Base-by-base conservation (phyloP, 2,888 invertebrate species). In the Eupithecia centaureata region DNA sequence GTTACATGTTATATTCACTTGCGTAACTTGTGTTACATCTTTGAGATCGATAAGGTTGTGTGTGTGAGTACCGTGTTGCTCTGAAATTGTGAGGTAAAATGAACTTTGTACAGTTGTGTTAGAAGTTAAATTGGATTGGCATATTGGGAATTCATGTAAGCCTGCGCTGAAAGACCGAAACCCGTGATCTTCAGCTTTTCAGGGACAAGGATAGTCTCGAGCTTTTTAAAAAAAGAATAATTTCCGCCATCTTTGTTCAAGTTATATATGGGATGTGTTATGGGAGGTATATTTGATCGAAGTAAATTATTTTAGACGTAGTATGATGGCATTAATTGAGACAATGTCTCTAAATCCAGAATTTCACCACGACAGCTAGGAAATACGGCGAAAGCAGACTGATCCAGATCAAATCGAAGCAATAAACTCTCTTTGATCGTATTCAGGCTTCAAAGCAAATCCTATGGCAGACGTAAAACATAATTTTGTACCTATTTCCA, bases 1-100 rank as follows among this genome's bases (percentile, higher is more conserved):
- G 70, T 74, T 82, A 87, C 75, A 83, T 81, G 76, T 80, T 76
- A 82, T 78, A 81, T 86, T 85, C 76, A 68, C 73, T 73, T 67
- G 59, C 70, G 69, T 70, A 76, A 76, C 77, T 76, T 78, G 64
- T 65, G 72, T 61, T 82, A 80, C 83, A 79, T 82, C 80, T 81
- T 68, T 71, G 75, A 81, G 86, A 87, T 88, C 88, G 87, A 87
- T 88, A 82, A 76, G 64, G 27, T 56, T 68, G 38, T 35, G 28
- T 28, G 38, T 54, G 42, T 38, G 47, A 35, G n/a, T 18, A 42
- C 22, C 18, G 32, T 61, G 51, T 42, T 18, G 32, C 56, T 30
- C 51, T 64, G 64, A 18, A 57, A 54, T 27, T 32, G 10, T 25
- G 28, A 35, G 57, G 63, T 22, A 42, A 54, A 54, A 7, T 32